Evolutionary conservation across 1,140 invertebrate genomes (phyloP).

Genomic region (Potamilus streckersoni): DNA sequence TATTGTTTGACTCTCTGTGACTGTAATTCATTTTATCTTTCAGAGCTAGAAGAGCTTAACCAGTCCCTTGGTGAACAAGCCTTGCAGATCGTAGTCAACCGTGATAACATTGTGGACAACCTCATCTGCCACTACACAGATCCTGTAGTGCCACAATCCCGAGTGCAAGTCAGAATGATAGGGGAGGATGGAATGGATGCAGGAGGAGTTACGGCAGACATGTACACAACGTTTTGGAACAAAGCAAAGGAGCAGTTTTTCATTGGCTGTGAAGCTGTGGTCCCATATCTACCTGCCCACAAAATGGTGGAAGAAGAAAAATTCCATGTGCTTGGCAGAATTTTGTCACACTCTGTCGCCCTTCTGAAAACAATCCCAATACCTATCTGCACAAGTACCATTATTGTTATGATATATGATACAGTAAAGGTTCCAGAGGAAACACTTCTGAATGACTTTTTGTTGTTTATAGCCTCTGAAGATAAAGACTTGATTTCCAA

Average conservation of each 20-base stretch:
- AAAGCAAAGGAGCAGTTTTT: slow-evolving; percentile 7
- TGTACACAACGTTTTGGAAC: slow-evolving; percentile 16
- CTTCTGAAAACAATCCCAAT: slow-evolving; percentile 4
- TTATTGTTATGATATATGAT: slow-evolving; percentile 19
- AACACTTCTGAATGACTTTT: slow-evolving; percentile 9
- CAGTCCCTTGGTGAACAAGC: not conserved
- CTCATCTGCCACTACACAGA: slow-evolving; percentile 12
- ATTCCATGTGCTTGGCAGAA: slow-evolving; percentile 5
- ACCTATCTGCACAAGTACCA: slow-evolving; percentile 7
- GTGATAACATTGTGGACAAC: slow-evolving; percentile 10
- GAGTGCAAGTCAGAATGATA: not conserved
- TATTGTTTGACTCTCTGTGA: no score
- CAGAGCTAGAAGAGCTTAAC: not conserved
- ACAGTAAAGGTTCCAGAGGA: slow-evolving; percentile 9
- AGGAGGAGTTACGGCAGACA: slow-evolving; percentile 8
- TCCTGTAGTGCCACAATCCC: slow-evolving; percentile 3
- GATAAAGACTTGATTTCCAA: slow-evolving; percentile 5
- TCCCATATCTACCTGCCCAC: slow-evolving; percentile 8
- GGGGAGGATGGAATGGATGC: slow-evolving; percentile 4
- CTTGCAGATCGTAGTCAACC: not conserved
- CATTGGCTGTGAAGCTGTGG: slow-evolving; percentile 2
- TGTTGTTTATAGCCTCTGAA: slow-evolving; percentile 2
- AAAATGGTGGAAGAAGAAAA: slow-evolving; percentile 3
- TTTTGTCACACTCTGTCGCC: slow-evolving; percentile 13
- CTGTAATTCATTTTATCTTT: not conserved